phyloP scores from a whole-genome alignment of 2,113 vertebrate genomes.

The Grammomys dolichurus region DNA sequence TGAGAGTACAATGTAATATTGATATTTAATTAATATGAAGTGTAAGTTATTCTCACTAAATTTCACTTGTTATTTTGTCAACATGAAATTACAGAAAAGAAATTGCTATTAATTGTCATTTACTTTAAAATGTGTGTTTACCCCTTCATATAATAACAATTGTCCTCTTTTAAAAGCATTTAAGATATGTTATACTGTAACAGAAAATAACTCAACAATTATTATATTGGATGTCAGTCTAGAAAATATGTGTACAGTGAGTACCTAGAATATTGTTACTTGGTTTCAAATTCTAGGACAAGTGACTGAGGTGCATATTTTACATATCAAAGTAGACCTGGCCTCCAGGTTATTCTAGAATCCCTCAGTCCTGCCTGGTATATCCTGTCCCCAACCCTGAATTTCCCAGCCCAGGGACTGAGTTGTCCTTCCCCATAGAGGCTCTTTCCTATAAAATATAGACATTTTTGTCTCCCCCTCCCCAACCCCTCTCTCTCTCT shows the following conservation, averaged over 20 bases:
- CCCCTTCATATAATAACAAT: neutral
- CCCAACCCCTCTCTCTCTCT: too few species aligned
- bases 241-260: neutral
- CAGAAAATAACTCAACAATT: neutral
- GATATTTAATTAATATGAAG: too few species aligned
- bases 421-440: too few species aligned
- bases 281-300: too few species aligned
- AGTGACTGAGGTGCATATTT: too few species aligned
- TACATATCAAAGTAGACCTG: too few species aligned
- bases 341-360: too few species aligned
- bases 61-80: slow-evolving; percentile 67
- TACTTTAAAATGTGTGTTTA: neutral
- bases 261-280: neutral
- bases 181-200: neutral
- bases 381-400: too few species aligned
- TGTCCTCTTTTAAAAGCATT: slow-evolving; percentile 29
- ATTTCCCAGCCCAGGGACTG: too few species aligned
- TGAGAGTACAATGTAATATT: neutral
- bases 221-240: neutral
- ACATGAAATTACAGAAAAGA: slow-evolving; percentile 49
- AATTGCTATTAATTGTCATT: slow-evolving; percentile 14
- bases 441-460: too few species aligned
- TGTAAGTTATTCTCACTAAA: slow-evolving; percentile 55
- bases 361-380: too few species aligned
- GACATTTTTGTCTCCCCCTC: too few species aligned